These are phyloP conservation scores for Cheilinus undulatus DNA, from an alignment of 2,113 vertebrate species.

Conservation along the genomic window DNA sequence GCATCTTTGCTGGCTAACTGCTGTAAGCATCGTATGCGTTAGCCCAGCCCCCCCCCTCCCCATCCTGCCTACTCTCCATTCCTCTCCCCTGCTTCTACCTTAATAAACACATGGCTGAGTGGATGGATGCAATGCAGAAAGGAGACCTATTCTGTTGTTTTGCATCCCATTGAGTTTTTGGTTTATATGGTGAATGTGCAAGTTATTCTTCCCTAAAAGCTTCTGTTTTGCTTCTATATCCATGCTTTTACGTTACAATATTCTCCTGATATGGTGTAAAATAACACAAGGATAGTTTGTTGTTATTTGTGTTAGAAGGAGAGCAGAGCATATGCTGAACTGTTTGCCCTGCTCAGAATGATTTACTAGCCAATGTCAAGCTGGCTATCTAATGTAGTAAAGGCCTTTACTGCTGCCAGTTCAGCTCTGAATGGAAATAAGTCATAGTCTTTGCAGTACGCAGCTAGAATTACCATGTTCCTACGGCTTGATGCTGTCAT, in stretches of 20 bases:
- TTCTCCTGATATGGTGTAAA: background rate
- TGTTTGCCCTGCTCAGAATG: constrained; percentile 10
- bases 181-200: constrained; percentile 21
- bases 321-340: constrained; percentile 12
- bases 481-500: background rate
- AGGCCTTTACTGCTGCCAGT: constrained; percentile 52
- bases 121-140: constrained; percentile 36
- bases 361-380: constrained; percentile 49
- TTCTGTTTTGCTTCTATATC: constrained; percentile 26
- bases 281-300: background rate
- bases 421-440: constrained; percentile 23
- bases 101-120: constrained; percentile 61
- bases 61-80: constrained; percentile 15
- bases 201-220: constrained; percentile 11
- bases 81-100: constrained; percentile 31
- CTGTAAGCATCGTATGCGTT: constrained; percentile 52
- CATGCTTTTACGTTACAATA: background rate
- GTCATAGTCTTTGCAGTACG: constrained; percentile 23
- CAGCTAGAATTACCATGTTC: background rate
- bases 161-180: constrained; percentile 6
- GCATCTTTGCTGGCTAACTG: constrained; percentile 57
- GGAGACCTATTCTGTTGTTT: constrained; percentile 17
- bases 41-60: constrained; percentile 26
- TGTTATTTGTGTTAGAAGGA: background rate
- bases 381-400: constrained; percentile 48